These are phyloP conservation scores for Gambusia yucatana DNA, from an alignment of 2,797 vertebrate species.

Conservation along the genomic window DNA sequence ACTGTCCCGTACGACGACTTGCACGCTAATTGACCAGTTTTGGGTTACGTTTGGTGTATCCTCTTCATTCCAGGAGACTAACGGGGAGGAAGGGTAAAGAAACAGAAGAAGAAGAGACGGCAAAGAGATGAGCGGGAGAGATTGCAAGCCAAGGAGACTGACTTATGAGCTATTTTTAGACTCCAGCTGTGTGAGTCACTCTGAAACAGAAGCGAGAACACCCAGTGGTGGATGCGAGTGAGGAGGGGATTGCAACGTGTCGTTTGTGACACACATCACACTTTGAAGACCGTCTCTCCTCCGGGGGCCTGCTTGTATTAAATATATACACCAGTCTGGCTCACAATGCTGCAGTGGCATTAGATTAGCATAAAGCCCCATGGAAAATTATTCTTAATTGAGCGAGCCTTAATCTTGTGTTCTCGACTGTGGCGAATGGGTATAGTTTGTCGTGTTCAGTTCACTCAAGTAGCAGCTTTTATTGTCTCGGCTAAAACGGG, in stretches of 20 bases:
- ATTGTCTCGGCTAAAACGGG: constrained; percentile 25
- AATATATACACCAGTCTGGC: constrained; percentile 51
- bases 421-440: constrained; percentile 39
- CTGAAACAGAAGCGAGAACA: constrained; percentile 56
- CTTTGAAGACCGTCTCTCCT: constrained; percentile 50
- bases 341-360: constrained; percentile 22
- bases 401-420: constrained; percentile 59
- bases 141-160: constrained; percentile 64
- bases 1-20: constrained; percentile 57
- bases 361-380: constrained; percentile 62
- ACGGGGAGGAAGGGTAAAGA: constrained; percentile 35
- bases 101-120: constrained; percentile 21
- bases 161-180: constrained; percentile 75
- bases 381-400: constrained; percentile 66
- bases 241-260: constrained; percentile 28
- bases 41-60: constrained; percentile 3
- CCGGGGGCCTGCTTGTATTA: constrained; percentile 38
- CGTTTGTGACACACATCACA: constrained; percentile 35
- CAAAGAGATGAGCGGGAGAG: constrained; percentile 58
- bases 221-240: constrained; percentile 32
- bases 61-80: constrained; percentile 18
- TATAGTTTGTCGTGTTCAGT: constrained; percentile 7
- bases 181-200: constrained; percentile 78
- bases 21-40: constrained; percentile 65
- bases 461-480: constrained; percentile 6